Conservation (phyloP, 2,888 invertebrate genomes). For the Acleris emargana region DNA sequence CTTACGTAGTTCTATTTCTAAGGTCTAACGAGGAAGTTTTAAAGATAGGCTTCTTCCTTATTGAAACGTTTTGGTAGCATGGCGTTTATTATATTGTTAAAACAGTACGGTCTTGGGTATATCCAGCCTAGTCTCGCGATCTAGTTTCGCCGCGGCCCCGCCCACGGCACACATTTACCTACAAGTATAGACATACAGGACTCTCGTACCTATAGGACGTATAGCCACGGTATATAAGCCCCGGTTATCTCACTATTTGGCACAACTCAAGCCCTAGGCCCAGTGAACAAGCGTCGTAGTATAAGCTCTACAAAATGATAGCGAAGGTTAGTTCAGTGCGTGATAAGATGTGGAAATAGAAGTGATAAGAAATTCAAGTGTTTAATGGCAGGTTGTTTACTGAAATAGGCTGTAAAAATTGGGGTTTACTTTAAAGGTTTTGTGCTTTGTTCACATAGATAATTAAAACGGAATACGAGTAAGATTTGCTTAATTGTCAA, state of each 20-base stretch:
- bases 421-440: no score
- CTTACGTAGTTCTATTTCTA: no score
- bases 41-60: no score
- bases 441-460: no score
- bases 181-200: conserved; percentile 61
- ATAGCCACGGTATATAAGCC: conserved; percentile 73
- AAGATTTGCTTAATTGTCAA: no score
- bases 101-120: conserved; percentile 37
- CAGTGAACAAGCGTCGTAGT: conserved; percentile 64
- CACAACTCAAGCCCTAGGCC: conserved; percentile 76
- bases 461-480: no score
- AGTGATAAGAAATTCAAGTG: conserved; percentile 21
- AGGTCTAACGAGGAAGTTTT: no score
- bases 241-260: conserved; percentile 72
- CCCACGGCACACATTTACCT: conserved; percentile 63
- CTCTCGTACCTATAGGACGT: conserved; percentile 70
- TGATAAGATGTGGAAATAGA: conserved; percentile 20
- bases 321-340: conserved; percentile 65
- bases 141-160: conserved; percentile 66
- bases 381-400: neutral
- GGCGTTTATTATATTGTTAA: neutral
- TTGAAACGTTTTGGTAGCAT: no score
- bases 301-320: conserved; percentile 71
- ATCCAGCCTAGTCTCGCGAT: conserved; percentile 55
- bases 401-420: neutral